Base-by-base conservation (phyloP, 2,888 invertebrate genomes). In the Gastracanthus pulcherrimus region DNA sequence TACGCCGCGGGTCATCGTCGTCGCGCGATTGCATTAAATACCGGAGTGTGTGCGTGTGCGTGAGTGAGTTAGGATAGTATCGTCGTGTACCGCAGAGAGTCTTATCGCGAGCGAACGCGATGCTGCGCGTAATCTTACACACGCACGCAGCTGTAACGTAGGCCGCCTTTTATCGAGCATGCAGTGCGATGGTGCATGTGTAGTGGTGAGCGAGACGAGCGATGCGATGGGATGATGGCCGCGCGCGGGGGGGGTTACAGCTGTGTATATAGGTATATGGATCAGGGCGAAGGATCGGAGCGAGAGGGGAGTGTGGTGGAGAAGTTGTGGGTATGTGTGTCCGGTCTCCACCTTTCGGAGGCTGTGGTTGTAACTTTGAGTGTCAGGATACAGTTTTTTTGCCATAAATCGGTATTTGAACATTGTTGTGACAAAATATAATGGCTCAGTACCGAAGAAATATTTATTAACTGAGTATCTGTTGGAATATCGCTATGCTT, bases 51-150 rank as follows among this genome's bases (percentile, higher is more conserved):
- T 70, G 66, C 58, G n/a, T n/a, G n/a, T n/a, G n/a, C n/a, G n/a
- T n/a, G n/a, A n/a, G n/a, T n/a, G n/a, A n/a, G n/a, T n/a, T n/a
- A n/a, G n/a, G n/a, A n/a, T n/a, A n/a, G n/a, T n/a, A n/a, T n/a
- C n/a, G n/a, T 74, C 80, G 82, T 70, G 76, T 84, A 76, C 77
- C 82, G 84, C 38, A n/a, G n/a, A n/a, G 69, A 41, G 19, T 78
- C 51, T 76, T 70, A 76, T 66, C 62, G 36, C 23, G n/a, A n/a
- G n/a, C n/a, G n/a, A n/a, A n/a, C n/a, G 55, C 55, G 55, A 55
- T 55, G 62, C 62, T 36, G 62, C 62, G 36, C 62, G n/a, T n/a
- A n/a, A n/a, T n/a, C n/a, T n/a, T n/a, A n/a, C n/a, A n/a, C n/a
- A 13, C 6, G 16, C 29, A n/a, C 31, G 31, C 60, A 29, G 29